These are phyloP conservation scores for Mus caroli DNA, from an alignment of 2,797 vertebrate species.

Conservation along the genomic window DNA sequence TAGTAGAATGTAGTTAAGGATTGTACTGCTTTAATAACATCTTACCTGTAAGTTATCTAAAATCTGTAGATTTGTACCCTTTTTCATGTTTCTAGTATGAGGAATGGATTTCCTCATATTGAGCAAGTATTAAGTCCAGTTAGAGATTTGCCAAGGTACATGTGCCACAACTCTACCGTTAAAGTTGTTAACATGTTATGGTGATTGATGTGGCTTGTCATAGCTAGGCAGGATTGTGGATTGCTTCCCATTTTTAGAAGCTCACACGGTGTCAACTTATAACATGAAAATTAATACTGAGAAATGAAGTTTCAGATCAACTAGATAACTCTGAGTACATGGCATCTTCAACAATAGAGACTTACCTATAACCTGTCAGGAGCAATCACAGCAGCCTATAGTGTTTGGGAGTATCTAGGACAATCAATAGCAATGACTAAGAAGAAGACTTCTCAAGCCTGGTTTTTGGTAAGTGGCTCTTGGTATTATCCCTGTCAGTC, in stretches of 20 bases:
- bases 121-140: background rate
- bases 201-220: background rate
- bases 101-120: background rate
- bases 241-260: background rate
- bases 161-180: background rate
- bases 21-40: background rate
- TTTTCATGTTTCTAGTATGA: background rate
- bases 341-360: background rate
- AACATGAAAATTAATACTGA: background rate
- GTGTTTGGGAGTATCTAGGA: too few species aligned
- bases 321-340: background rate
- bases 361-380: background rate
- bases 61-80: background rate
- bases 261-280: background rate
- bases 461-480: background rate
- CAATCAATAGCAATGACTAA: background rate
- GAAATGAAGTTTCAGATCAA: background rate
- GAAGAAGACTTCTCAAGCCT: background rate
- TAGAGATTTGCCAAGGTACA: background rate
- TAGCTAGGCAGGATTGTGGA: background rate
- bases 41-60: background rate
- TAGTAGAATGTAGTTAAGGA: background rate
- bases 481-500: background rate
- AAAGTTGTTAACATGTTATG: background rate
- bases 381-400: background rate